Conservation (phyloP, 2,797 vertebrate genomes). For the Anguilla anguilla region DNA sequence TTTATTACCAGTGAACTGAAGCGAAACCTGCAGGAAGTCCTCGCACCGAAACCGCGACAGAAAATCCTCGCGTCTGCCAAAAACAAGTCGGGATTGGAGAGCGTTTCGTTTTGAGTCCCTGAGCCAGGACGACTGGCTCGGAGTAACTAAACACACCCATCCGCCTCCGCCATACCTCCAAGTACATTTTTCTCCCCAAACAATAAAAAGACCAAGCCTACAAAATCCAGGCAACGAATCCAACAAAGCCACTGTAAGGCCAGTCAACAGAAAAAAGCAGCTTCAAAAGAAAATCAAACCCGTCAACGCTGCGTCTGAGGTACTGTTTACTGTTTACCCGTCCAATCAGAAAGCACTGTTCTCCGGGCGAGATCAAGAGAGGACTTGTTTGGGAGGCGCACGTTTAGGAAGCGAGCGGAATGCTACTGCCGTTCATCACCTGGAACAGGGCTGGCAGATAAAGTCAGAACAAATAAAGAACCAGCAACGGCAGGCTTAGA, state of each 20-base stretch:
- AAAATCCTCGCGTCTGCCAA: slow-evolving; percentile 30
- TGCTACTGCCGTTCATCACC: neutral
- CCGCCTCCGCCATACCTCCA: neutral
- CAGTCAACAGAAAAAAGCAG: neutral
- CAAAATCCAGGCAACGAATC: neutral
- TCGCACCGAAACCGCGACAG: slow-evolving; percentile 38
- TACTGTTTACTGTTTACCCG: neutral
- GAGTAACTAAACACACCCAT: neutral
- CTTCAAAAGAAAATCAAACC: neutral
- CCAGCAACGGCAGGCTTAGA: neutral
- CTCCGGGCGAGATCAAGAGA: neutral
- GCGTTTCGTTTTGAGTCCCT: slow-evolving; percentile 19
- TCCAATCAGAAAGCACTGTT: neutral
- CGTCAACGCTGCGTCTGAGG: neutral
- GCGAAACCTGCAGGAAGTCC: slow-evolving; percentile 41
- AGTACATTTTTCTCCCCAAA: neutral
- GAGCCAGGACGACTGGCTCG: neutral
- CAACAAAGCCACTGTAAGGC: neutral
- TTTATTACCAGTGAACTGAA: slow-evolving; percentile 40
- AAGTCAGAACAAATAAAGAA: slow-evolving; percentile 11
- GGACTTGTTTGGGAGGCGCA: neutral
- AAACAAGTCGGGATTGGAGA: slow-evolving; percentile 35
- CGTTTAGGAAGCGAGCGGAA: neutral
- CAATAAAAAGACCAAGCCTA: neutral
- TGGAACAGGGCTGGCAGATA: neutral